phyloP scores from a whole-genome alignment of 1,140 invertebrate genomes.

The Artemia franciscana region DNA sequence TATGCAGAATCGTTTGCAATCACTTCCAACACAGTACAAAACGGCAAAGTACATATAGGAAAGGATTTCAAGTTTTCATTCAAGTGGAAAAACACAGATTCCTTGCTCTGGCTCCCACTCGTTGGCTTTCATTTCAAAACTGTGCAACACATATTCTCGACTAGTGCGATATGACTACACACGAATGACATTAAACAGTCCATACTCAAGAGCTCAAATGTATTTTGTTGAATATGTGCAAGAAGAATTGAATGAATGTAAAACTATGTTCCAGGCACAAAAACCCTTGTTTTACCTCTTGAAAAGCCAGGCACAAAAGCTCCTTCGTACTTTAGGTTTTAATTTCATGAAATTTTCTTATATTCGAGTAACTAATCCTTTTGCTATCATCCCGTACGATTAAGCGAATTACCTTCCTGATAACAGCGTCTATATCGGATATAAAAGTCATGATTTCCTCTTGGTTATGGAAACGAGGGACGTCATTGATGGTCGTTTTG shows the following conservation, averaged over 20 bases:
- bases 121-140: constrained; percentile 3
- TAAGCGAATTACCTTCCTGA: background rate
- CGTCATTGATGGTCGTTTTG: background rate
- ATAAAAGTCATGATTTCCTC: background rate
- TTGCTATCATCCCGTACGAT: background rate
- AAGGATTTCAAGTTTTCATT: background rate
- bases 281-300: constrained; percentile 14
- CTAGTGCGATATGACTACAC: background rate
- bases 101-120: background rate
- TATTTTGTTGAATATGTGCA: background rate
- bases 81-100: background rate
- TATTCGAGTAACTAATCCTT: background rate
- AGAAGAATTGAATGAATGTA: constrained; percentile 15
- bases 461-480: background rate
- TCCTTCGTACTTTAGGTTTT: constrained; percentile 9
- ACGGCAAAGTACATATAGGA: background rate
- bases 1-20: background rate
- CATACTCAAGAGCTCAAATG: background rate
- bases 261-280: constrained; percentile 18
- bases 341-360: constrained; percentile 11
- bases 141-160: constrained; percentile 1
- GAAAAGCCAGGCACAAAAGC: constrained; percentile 12
- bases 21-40: constrained; percentile 3
- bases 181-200: background rate
- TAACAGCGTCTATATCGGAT: background rate